Conservation (phyloP, 1,140 invertebrate species). For the Choristoneura fumiferana region DNA sequence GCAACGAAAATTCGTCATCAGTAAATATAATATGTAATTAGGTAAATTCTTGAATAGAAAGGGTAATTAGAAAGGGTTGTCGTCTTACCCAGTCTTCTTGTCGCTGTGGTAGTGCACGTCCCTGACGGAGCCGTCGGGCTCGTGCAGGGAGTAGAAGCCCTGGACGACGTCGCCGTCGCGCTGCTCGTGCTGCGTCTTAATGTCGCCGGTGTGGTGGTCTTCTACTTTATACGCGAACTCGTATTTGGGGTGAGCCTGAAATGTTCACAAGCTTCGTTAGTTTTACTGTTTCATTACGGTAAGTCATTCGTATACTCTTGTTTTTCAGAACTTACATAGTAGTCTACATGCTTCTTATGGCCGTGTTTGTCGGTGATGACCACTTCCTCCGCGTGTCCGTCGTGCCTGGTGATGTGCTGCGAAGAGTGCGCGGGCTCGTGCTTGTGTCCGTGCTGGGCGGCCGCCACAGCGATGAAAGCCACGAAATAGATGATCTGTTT, state of each 20-base stretch:
- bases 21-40: no score
- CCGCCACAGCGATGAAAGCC: conserved; percentile 27
- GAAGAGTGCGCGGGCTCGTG: conserved; percentile 43
- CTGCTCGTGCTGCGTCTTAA: conserved; percentile 59
- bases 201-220: conserved; percentile 55
- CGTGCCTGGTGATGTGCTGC: conserved; percentile 44
- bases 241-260: conserved; percentile 31
- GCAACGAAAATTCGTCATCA: conserved; percentile 13
- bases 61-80: conserved; percentile 21
- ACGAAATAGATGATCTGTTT: conserved; percentile 43
- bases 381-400: conserved; percentile 43
- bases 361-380: conserved; percentile 34
- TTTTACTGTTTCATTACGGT: not conserved
- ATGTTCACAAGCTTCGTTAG: not conserved
- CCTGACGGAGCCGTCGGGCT: conserved; percentile 44
- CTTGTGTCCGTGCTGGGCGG: conserved; percentile 34
- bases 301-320: not conserved
- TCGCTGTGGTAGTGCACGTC: conserved; percentile 39
- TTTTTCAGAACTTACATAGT: conserved; percentile 17
- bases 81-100: conserved; percentile 32
- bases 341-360: conserved; percentile 31
- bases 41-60: no score
- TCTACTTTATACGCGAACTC: conserved; percentile 32
- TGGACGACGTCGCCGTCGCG: conserved; percentile 68
- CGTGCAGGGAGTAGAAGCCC: conserved; percentile 70